These are phyloP conservation scores for Tragelaphus strepsiceros DNA, from an alignment of 2,113 vertebrate species.

Conservation along the genomic window DNA sequence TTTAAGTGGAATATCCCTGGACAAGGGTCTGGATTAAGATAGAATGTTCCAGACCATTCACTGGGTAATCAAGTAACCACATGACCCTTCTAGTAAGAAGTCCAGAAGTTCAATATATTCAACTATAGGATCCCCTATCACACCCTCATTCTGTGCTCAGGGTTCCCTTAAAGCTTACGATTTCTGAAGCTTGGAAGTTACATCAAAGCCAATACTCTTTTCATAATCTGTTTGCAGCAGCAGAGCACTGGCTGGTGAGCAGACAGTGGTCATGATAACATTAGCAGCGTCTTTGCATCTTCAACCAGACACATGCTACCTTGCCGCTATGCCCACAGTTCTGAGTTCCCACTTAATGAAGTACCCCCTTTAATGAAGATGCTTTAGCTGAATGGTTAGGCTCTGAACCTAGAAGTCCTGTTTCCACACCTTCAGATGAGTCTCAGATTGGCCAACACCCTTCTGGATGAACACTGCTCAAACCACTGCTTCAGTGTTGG, in stretches of 20 bases:
- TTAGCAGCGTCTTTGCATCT: too few relatives aligned
- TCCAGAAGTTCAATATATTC: not conserved
- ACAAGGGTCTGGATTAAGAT: not conserved
- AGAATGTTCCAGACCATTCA: not conserved
- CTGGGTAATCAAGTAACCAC: not conserved
- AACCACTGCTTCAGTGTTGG: not conserved
- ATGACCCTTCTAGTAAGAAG: not conserved
- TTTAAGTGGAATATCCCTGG: not conserved
- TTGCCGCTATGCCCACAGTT: fast-evolving
- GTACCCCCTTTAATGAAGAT: not conserved
- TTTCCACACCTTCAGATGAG: not conserved
- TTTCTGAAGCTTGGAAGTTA: not conserved
- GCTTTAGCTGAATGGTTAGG: not conserved
- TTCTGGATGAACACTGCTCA: not conserved
- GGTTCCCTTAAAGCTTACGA: not conserved
- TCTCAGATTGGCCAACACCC: not conserved
- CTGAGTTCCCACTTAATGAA: not conserved
- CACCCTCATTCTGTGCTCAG: not conserved
- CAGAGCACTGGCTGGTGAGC: not conserved
- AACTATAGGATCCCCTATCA: not conserved
- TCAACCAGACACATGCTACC: fast-evolving
- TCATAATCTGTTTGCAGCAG: not conserved
- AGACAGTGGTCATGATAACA: not conserved
- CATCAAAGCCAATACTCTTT: not conserved
- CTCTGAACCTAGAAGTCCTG: not conserved